phyloP scores from a whole-genome alignment of 1,140 invertebrate species.

The Zaprionus vittiger region DNA sequence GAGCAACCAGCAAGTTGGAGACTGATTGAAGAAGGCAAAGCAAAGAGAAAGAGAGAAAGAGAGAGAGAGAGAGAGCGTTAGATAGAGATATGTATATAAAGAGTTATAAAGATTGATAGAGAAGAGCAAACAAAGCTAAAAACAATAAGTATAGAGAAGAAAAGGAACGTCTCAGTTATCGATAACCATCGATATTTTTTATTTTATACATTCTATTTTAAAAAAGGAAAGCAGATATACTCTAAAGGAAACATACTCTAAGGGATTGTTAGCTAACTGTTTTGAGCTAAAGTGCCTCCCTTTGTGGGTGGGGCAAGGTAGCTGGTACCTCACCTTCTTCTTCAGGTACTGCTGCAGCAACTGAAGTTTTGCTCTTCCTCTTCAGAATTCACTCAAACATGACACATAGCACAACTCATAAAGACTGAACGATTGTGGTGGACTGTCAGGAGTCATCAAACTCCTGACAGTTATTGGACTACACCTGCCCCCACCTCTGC shows the following conservation, averaged over 20 bases:
- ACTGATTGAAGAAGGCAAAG: too few relatives aligned
- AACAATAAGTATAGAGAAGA: not conserved
- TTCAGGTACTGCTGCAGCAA: not conserved
- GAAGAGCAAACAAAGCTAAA: not conserved
- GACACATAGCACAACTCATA: not conserved
- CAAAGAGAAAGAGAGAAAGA: not conserved
- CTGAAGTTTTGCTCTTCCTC: not conserved
- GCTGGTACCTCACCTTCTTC: too few relatives aligned
- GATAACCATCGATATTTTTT: not conserved
- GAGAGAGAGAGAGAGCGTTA: not conserved
- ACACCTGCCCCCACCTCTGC: not conserved
- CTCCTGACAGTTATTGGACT: slow-evolving; percentile 29
- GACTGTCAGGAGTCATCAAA: slow-evolving; percentile 16
- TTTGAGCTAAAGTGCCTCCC: not conserved
- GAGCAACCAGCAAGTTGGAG: too few relatives aligned
- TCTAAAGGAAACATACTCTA: too few relatives aligned
- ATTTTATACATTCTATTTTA: too few relatives aligned
- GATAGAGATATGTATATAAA: not conserved
- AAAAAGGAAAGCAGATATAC: too few relatives aligned
- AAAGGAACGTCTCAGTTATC: not conserved
- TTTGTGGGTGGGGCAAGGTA: not conserved
- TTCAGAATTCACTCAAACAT: not conserved
- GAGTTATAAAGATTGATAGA: not conserved
- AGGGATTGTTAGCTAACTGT: too few relatives aligned
- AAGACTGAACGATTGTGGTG: slow-evolving; percentile 19